Evolutionary conservation across 2,888 invertebrate genomes (phyloP), one percentile per base, ranked within the genome.

Genomic region (Apamea crenata): DNA sequence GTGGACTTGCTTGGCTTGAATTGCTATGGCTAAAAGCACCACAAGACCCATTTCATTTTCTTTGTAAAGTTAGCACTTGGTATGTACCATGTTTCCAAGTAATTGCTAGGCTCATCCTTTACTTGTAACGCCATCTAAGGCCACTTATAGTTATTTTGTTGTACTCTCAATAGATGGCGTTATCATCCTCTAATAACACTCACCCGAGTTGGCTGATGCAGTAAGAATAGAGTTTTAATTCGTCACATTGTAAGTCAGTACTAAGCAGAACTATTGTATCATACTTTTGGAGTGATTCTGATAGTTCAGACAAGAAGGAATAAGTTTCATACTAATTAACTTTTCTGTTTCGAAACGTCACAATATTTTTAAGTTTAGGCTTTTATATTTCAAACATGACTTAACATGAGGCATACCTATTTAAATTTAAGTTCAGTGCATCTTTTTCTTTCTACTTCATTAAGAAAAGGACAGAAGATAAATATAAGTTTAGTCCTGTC

Each of bases 161-260:
- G 1, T 1, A 16, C 68, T 29, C 18, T 59, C 76, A 63, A 59
- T 77, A 87, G 86, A 77, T 87, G 85, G 86, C 82, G 63, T 53
- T 78, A 25, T 10, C 5, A 21, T 47, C 0, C 18, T 44, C 14
- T 29, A 7, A 59, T 7, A 16, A 44, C 16, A 63, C n/a, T 44
- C 25, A 2, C 8, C 2, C 1, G 29, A 77, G 6, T 29, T 50
- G 12, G n/a, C n/a, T 36, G 32, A 18, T 47, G 32, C 18, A 50
- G 10, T 10, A 6, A 53, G 2, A 53, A 10, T 32, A 70, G 18
- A 3, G 18, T 56, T 36, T 36, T 12, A 3, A 6, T 10, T 50
- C 25, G 5, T 18, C n/a, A 18, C 3, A 56, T 53, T 32, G 0
- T 32, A 69, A 29, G 21, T 0, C 21, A 29, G 14, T 29, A 21